Evolutionary conservation across 2,797 vertebrate species (phyloP), one percentile per base, ranked within the genome.

Genomic region (Lacerta agilis): DNA sequence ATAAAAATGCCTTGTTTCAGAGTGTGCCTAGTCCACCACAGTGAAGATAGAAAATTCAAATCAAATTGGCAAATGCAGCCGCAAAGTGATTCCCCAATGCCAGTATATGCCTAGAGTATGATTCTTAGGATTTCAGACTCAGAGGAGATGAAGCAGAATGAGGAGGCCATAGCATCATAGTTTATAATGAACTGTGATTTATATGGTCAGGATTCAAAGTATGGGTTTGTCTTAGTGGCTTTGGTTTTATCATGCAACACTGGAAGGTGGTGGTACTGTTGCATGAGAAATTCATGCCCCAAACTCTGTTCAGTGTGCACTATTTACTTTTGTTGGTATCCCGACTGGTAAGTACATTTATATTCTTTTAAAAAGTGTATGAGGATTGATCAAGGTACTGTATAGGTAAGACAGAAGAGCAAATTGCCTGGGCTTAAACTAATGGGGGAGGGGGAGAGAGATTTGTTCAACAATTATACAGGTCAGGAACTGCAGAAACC

Each of bases 21-120:
- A 87, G 61, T 78, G 80, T 49, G 55, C 76, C 23, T 91, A 33
- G 86, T 75, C 45, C 43, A 67, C 78, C 58, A 87, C 49, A 75
- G 38, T 18, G 87, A 71, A 93, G 91, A 87, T 61, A 0, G 87
- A 67, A 92, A 85, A 86, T 10, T 55, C 2, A 82, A 91, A 61
- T 45, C 64, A 85, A 94, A 71, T 80, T 91, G 86, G 83, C 81
- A 90, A 41, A 18, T 77, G 20, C 18, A 83, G 87, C 61, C 93
- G 72, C 36, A 90, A 87, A 45, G 91, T 84, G 75, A 91, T 71
- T 23, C 25, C 6, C 36, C 33, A 73, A 55, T 38, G 29, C 18
- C 73, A 95, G 90, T 3, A 94, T 7, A 91, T 92, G 86, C 85
- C 73, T 92, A 88, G 79, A 90, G 91, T 92, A 10, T 36, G 83